phyloP scores from a whole-genome alignment of 2,888 invertebrate genomes.

The Xestia xanthographa region DNA sequence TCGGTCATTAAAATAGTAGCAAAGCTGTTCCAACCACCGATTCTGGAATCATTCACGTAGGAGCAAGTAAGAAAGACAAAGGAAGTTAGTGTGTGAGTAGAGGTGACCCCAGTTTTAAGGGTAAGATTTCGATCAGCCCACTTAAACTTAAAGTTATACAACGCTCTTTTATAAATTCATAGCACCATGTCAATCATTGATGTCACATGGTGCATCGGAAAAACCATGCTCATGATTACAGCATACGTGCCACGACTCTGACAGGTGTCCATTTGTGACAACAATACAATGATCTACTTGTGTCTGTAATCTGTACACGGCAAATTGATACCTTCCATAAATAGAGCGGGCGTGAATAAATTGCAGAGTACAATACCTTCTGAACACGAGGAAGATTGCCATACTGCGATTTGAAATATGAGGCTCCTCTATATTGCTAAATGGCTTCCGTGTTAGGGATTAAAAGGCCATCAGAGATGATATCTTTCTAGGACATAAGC shows the following conservation, averaged over 20 bases:
- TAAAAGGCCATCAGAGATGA: not conserved
- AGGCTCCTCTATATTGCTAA: not conserved
- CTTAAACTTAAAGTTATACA: constrained; percentile 7
- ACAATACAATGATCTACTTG: constrained; percentile 48
- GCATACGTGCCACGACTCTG: constrained; percentile 36
- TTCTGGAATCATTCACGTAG: too few relatives aligned
- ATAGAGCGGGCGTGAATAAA: constrained; percentile 51
- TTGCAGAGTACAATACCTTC: constrained; percentile 46
- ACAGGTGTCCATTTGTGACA: constrained; percentile 51
- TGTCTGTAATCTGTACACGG: constrained; percentile 33
- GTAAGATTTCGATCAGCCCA: not conserved
- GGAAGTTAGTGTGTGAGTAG: not conserved
- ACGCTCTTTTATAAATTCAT: not conserved
- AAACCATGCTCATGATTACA: constrained; percentile 20
- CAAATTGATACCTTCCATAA: constrained; percentile 57
- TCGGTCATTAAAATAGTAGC: constrained; percentile 10
- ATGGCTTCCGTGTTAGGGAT: constrained; percentile 34
- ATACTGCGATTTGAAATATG: constrained; percentile 25
- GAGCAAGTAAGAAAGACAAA: not conserved
- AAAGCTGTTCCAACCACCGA: not conserved
- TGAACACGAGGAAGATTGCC: constrained; percentile 32
- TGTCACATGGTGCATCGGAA: constrained; percentile 16
- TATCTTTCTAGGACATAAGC: not conserved
- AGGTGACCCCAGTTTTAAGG: not conserved
- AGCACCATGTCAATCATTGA: constrained; percentile 10